Evolutionary conservation across 2,888 invertebrate genomes (phyloP).

Genomic region (Pollenia angustigena): DNA sequence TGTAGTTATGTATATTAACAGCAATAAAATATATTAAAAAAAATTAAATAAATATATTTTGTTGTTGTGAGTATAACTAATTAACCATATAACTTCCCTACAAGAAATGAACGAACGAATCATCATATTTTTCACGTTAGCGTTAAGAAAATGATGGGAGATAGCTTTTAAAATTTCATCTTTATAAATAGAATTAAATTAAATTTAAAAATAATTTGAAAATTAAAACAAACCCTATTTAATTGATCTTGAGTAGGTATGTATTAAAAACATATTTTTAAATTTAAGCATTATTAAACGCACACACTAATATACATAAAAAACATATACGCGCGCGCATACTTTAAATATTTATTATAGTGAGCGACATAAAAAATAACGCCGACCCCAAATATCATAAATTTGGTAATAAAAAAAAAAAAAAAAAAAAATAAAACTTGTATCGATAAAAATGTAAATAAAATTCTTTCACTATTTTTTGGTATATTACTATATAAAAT

Average conservation of each 20-base stretch:
- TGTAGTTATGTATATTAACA: no score
- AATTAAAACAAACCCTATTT: conserved; percentile 21
- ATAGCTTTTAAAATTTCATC: no score
- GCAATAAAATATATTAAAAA: no score
- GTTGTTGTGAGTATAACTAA: no score
- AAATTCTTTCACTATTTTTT: conserved; percentile 38
- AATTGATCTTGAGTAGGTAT: conserved; percentile 65
- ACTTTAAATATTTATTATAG: conserved; percentile 43
- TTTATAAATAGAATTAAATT: background rate
- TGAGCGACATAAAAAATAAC: conserved; percentile 54
- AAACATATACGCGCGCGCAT: conserved; percentile 20
- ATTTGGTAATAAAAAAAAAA: conserved; percentile 49
- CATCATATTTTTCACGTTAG: no score
- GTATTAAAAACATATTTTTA: conserved; percentile 18
- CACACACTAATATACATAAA: conserved; percentile 7
- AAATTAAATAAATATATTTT: no score
- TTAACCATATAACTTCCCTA: no score
- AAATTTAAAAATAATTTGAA: background rate
- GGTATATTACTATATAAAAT: background rate
- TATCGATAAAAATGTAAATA: conserved; percentile 63
- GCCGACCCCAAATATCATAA: conserved; percentile 55
- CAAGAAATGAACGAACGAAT: no score
- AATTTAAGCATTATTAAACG: conserved; percentile 55
- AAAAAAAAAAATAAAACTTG: conserved; percentile 47
- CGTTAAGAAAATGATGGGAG: no score